A percentile compares a stretch with the other conserved stretches of the same genome.
Conservation (phyloP, 2,888 invertebrate species). For the Antheraea yamamai region DNA sequence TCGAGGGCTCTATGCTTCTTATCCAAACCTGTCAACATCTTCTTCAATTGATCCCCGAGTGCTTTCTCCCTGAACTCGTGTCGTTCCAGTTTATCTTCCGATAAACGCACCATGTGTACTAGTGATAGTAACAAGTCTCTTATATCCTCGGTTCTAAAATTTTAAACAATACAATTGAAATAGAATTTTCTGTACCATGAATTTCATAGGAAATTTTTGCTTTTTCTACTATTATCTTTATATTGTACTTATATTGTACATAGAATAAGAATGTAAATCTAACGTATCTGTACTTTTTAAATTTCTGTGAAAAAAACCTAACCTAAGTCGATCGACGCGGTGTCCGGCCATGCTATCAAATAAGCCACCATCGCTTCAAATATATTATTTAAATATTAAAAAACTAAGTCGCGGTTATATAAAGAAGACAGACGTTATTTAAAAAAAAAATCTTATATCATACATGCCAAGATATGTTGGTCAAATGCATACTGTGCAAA, state of each 20-base stretch:
- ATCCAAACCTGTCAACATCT: slow-evolving; percentile 86
- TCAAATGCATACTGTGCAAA: no score
- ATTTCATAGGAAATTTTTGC: neutral
- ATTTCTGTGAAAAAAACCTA: no score
- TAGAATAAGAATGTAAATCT: no score
- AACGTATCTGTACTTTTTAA: no score
- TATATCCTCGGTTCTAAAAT: slow-evolving; percentile 85
- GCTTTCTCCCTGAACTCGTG: slow-evolving; percentile 92
- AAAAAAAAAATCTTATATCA: no score
- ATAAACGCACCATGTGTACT: slow-evolving; percentile 89
- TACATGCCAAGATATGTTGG: no score
- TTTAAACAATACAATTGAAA: neutral
- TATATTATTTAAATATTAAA: neutral
- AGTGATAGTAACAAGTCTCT: slow-evolving; percentile 90
- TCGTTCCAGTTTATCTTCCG: slow-evolving; percentile 91
- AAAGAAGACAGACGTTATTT: no score
- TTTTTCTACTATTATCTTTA: neutral
- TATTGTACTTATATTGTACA: neutral
- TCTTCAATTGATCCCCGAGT: slow-evolving; percentile 90
- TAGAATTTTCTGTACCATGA: neutral
- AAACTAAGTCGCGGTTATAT: no score
- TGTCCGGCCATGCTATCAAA: no score
- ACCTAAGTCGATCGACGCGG: no score
- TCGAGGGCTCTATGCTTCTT: slow-evolving; percentile 87
- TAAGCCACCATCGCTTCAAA: neutral